These are phyloP conservation scores for Platysternon megacephalum DNA, from an alignment of 2,113 vertebrate species.

Conservation along the genomic window DNA sequence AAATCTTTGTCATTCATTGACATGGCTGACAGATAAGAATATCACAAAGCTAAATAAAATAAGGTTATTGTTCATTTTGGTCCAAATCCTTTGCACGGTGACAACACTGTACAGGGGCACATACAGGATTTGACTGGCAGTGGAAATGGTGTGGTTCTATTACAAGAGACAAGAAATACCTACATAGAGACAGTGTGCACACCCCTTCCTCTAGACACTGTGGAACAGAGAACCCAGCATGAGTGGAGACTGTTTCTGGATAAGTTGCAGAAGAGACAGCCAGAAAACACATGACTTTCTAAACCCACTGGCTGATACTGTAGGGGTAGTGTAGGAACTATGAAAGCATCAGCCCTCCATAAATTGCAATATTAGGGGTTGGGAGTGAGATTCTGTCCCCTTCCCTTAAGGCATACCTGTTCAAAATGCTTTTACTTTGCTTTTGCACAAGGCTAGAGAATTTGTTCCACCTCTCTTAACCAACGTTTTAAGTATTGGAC, in stretches of 20 bases:
- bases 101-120: fast-evolving
- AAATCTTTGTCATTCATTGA: background rate
- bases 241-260: fast-evolving
- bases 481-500: background rate
- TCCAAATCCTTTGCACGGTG: background rate
- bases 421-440: background rate
- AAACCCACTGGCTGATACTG: background rate
- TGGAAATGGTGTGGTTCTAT: background rate
- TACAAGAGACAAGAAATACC: background rate
- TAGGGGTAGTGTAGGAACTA: background rate
- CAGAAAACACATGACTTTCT: background rate
- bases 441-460: background rate
- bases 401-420: background rate
- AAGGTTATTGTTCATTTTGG: background rate
- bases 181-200: background rate
- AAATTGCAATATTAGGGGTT: background rate
- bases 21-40: background rate
- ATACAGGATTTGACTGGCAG: background rate
- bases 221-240: background rate
- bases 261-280: background rate
- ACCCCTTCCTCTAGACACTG: background rate
- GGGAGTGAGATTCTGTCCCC: background rate
- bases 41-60: background rate
- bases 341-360: background rate
- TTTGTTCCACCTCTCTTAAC: background rate